Percentiles rank a stretch among this genome's conserved stretches.
phyloP scores from a whole-genome alignment of 2,797 vertebrate species.

The Chaetodon trifasciatus region DNA sequence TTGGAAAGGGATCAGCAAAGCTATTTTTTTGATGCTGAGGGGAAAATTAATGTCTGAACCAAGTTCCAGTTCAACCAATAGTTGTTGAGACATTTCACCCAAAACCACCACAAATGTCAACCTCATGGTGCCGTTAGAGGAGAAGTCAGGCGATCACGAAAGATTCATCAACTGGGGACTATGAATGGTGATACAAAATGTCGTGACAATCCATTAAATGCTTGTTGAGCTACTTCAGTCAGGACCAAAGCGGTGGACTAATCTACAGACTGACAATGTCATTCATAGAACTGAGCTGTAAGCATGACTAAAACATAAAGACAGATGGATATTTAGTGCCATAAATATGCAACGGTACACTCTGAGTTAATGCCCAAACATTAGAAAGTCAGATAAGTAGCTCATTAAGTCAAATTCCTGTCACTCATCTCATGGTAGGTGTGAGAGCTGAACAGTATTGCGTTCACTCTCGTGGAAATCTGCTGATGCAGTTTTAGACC shows the following conservation, averaged over 20 bases:
- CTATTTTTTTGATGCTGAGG: neutral
- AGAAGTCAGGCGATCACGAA: neutral
- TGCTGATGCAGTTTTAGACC: conserved; percentile 57
- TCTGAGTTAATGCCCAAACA: neutral
- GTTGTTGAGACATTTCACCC: neutral
- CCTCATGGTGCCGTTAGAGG: neutral
- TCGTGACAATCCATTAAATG: neutral
- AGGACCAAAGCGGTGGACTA: neutral
- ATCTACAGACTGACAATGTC: neutral
- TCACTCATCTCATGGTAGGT: conserved; percentile 11
- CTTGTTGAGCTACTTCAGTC: neutral
- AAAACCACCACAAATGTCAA: neutral
- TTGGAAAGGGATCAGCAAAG: neutral
- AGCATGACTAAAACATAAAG: neutral
- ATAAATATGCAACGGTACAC: neutral
- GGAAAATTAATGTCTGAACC: neutral
- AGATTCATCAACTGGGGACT: neutral
- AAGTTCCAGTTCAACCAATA: neutral
- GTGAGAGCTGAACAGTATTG: conserved; percentile 18
- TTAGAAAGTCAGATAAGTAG: neutral
- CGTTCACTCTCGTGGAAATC: conserved; percentile 39
- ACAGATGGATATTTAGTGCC: neutral
- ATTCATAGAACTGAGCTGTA: neutral
- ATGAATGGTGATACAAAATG: neutral
- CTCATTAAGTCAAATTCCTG: neutral